A percentile compares a stretch with the other conserved stretches of the same genome.
phyloP scores from a whole-genome alignment of 92 coral and sea anemone genomes.

The Porites evermanni region DNA sequence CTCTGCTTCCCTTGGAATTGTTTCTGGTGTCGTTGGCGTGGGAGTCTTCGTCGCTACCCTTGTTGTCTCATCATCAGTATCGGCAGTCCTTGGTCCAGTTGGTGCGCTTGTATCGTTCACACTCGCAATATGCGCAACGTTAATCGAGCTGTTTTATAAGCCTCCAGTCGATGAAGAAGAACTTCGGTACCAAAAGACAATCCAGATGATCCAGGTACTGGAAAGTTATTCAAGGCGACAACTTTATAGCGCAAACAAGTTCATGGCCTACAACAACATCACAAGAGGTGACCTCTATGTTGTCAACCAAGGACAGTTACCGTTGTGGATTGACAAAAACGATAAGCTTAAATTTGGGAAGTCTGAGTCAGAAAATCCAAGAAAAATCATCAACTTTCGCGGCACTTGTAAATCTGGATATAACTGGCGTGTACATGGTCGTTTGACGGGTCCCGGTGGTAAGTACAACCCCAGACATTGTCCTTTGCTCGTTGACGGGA shows the following conservation, averaged over 20 bases:
- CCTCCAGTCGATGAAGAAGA: neutral
- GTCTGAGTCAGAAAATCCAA: neutral
- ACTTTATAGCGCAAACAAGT: neutral
- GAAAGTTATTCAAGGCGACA: slow-evolving; percentile 5
- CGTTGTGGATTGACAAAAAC: neutral
- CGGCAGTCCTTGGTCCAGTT: neutral
- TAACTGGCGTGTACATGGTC: neutral
- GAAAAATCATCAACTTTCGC: neutral
- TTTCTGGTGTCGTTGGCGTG: neutral
- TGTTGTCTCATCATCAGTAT: neutral
- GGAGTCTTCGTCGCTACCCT: neutral
- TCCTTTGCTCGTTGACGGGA: slow-evolving; percentile 16
- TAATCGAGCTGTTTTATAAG: neutral
- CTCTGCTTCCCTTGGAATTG: neutral
- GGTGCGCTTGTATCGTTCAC: neutral
- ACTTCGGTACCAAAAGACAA: neutral
- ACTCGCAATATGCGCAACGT: neutral
- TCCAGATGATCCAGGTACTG: neutral
- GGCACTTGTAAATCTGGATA: neutral
- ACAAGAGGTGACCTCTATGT: slow-evolving; percentile 5
- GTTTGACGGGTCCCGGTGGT: too few species aligned
- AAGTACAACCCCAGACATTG: neutral
- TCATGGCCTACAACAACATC: neutral
- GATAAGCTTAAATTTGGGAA: neutral
- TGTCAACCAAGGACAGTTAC: slow-evolving; percentile 26